Evolutionary conservation across 2,888 invertebrate species (phyloP), one percentile per base, ranked within the genome.

Genomic region (Herminia tarsipennalis): DNA sequence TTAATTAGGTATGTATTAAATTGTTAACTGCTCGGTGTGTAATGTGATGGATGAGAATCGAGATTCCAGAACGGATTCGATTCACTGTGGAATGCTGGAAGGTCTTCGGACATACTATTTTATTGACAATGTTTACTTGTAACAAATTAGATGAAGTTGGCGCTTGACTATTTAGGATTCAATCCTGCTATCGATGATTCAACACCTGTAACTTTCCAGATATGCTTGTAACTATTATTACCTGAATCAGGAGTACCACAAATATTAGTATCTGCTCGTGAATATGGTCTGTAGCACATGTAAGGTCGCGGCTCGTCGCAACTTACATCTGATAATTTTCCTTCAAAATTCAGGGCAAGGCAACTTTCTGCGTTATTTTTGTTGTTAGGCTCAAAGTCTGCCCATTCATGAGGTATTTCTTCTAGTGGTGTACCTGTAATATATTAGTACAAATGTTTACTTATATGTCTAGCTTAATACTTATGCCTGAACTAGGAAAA

Each of bases 181-280:
- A n/a, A n/a, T n/a, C n/a, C n/a, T n/a, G n/a, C n/a, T n/a, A n/a
- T n/a, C n/a, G n/a, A n/a, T n/a, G n/a, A n/a, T n/a, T n/a, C n/a
- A n/a, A n/a, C n/a, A 17, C 2, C n/a, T 10, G 9, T 4, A 9
- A 2, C 5, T 22, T 13, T 17, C 8, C 5, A 5, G 2, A 4
- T 17, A 1, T 6, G 10, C 3, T 18, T 10, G 12, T 5, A 5
- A n/a, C 1, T 12, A 29, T 39, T 3, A 1, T 17, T 33, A 44
- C 44, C 44, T n/a, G 28, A 17, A 12, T 44, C 44, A n/a, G 21
- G 25, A 21, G 43, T 44, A 6, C 44, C 44, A n/a, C 44, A 44
- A 8, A 33, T 6, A 17, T 6, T 33, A 5, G 12, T 16, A 22
- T 21, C 38, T 3, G 4, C 3, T 1, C n/a, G 6, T n/a, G 39